Conservation (phyloP, 2,113 vertebrate genomes). For the Leucopsar rothschildi region DNA sequence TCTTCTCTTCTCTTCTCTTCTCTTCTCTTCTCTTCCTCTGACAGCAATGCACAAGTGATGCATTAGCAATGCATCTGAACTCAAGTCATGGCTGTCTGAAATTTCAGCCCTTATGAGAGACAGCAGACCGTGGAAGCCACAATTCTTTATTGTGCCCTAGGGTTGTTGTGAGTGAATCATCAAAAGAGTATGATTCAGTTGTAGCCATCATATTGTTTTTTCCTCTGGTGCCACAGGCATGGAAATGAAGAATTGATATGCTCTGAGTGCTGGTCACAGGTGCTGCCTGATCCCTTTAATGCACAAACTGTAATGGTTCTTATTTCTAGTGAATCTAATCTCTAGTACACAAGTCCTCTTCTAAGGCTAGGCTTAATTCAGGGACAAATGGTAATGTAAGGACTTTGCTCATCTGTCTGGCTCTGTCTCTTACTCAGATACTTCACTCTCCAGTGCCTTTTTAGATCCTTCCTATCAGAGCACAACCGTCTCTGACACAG, state of each 20-base stretch:
- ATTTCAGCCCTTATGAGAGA: conserved; percentile 20
- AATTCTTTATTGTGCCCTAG: conserved; percentile 32
- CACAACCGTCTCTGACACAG: neutral
- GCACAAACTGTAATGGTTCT: neutral
- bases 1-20: too few species aligned
- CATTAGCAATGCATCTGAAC: neutral
- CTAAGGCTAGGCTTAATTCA: neutral
- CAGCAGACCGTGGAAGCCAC: neutral
- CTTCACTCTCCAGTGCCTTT: neutral
- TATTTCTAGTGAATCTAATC: neutral
- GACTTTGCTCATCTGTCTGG: neutral
- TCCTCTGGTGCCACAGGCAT: neutral
- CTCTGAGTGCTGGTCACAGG: neutral
- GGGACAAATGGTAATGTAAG: neutral
- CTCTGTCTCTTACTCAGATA: neutral
- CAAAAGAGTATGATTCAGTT: conserved; percentile 24
- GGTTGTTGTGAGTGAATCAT: conserved; percentile 42
- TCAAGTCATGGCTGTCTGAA: conserved; percentile 15
- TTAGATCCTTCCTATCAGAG: neutral
- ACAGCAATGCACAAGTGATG: neutral
- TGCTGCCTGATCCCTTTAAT: neutral
- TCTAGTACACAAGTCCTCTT: neutral
- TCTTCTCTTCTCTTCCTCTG: neutral
- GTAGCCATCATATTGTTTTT: neutral
- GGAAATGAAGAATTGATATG: conserved; percentile 11